phyloP scores from a whole-genome alignment of 2,113 vertebrate species.

The Halcyon malimbica region DNA sequence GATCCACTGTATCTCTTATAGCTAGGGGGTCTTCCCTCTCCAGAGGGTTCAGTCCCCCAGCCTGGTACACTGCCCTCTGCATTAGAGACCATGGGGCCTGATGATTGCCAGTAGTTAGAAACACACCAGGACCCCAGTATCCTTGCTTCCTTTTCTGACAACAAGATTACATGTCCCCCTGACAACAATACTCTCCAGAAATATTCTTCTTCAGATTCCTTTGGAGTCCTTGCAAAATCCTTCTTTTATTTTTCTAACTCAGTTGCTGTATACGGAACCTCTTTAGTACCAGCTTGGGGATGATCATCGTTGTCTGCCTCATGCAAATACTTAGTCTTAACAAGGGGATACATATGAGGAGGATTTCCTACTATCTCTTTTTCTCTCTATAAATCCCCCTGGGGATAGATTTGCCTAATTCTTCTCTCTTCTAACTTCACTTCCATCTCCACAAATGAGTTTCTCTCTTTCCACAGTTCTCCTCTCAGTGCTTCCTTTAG shows the following conservation, averaged over 20 bases:
- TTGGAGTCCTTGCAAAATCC: not conserved
- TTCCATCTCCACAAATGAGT: no score
- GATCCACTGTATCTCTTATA: not conserved
- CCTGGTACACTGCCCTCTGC: not conserved
- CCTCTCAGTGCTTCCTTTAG: no score
- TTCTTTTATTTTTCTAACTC: not conserved
- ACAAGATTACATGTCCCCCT: not conserved
- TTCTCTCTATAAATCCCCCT: no score
- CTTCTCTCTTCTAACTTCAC: no score
- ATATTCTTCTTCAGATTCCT: not conserved
- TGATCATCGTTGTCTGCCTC: no score
- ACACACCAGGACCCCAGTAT: not conserved
- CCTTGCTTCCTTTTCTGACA: not conserved
- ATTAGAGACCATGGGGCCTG: not conserved
- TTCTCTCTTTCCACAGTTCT: no score
- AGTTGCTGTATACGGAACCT: not conserved
- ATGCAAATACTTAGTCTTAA: no score
- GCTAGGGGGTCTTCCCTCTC: not conserved
- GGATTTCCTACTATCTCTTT: no score
- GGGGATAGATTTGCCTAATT: no score
- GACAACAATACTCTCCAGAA: not conserved
- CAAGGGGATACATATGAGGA: no score
- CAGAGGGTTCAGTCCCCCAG: not conserved
- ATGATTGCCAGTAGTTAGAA: not conserved
- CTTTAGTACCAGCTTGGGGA: no score